These are phyloP conservation scores for Loriculus beryllinus DNA, from an alignment of 2,797 vertebrate species.

Conservation along the genomic window DNA sequence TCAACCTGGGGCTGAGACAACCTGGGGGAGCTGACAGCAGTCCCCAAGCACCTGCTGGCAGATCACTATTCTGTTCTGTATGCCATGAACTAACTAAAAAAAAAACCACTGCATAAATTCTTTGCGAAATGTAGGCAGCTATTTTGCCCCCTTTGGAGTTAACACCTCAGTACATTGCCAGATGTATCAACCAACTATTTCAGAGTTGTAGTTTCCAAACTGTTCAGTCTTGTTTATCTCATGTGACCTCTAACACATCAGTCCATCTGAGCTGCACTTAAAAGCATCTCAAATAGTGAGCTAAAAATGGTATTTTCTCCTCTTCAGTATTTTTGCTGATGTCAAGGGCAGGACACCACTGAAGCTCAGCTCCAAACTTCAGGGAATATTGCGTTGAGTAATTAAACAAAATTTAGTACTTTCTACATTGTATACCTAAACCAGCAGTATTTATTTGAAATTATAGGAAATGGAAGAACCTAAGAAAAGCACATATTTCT, in stretches of 20 bases:
- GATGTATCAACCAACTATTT: not conserved
- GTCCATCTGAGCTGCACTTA: not conserved
- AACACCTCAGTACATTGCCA: not conserved
- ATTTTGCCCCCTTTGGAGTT: not conserved
- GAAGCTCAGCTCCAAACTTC: not conserved
- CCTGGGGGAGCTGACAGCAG: not conserved
- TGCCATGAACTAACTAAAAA: not conserved
- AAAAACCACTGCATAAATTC: accelerated
- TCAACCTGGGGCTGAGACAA: not conserved
- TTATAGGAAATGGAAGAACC: not conserved
- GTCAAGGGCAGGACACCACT: accelerated
- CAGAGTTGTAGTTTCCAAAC: not conserved
- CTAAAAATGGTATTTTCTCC: not conserved
- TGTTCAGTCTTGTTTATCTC: not conserved
- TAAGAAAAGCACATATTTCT: not conserved
- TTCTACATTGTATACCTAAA: not conserved
- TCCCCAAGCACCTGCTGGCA: not conserved
- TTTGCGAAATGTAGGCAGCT: not conserved
- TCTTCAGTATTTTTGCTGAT: not conserved
- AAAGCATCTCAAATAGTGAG: not conserved
- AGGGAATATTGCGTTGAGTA: not conserved
- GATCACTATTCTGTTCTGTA: not conserved
- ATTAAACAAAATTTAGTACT: not conserved
- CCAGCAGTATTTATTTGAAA: not conserved
- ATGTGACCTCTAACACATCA: not conserved